These are phyloP conservation scores for Ctenicera cuprea DNA, from an alignment of 2,888 invertebrate genomes.

Conservation along the genomic window DNA sequence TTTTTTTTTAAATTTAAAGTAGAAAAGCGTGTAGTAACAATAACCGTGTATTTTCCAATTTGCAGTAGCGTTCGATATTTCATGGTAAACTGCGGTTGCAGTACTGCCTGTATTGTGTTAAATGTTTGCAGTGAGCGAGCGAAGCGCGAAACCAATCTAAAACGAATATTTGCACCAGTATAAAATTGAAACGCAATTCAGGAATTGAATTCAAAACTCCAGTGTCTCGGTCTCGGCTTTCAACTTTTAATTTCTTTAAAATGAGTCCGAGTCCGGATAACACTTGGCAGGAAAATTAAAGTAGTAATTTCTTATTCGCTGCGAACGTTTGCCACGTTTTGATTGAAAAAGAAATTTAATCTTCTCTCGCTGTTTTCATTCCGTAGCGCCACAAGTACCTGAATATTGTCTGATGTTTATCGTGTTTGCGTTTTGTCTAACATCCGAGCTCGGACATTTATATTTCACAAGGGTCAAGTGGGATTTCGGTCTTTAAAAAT, in stretches of 20 bases:
- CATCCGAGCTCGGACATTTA: slow-evolving; percentile 8
- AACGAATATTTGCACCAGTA: slow-evolving; percentile 46
- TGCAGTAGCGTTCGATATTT: slow-evolving; percentile 33
- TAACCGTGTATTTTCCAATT: slow-evolving; percentile 34
- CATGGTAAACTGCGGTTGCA: slow-evolving; percentile 27
- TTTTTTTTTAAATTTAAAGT: neutral
- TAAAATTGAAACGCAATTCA: slow-evolving; percentile 57
- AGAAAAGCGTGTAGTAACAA: slow-evolving; percentile 19
- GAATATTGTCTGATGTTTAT: slow-evolving; percentile 39
- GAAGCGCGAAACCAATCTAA: slow-evolving; percentile 49
- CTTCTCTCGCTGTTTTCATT: slow-evolving; percentile 42
- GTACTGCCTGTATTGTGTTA: slow-evolving; percentile 38
- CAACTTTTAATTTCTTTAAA: slow-evolving; percentile 60
- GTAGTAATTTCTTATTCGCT: slow-evolving; percentile 59
- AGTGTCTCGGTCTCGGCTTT: slow-evolving; percentile 53
- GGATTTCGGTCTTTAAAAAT: slow-evolving; percentile 25
- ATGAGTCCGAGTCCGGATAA: slow-evolving; percentile 56
- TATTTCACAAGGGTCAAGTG: slow-evolving; percentile 6
- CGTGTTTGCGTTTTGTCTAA: slow-evolving; percentile 20
- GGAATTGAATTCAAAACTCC: slow-evolving; percentile 55
- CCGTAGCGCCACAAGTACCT: slow-evolving; percentile 37
- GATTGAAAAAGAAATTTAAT: slow-evolving; percentile 55
- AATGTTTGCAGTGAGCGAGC: slow-evolving; percentile 48
- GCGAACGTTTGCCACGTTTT: slow-evolving; percentile 49
- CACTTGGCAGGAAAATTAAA: slow-evolving; percentile 60